Base-by-base conservation (phyloP, 2,797 vertebrate species). In the Manis javanica region DNA sequence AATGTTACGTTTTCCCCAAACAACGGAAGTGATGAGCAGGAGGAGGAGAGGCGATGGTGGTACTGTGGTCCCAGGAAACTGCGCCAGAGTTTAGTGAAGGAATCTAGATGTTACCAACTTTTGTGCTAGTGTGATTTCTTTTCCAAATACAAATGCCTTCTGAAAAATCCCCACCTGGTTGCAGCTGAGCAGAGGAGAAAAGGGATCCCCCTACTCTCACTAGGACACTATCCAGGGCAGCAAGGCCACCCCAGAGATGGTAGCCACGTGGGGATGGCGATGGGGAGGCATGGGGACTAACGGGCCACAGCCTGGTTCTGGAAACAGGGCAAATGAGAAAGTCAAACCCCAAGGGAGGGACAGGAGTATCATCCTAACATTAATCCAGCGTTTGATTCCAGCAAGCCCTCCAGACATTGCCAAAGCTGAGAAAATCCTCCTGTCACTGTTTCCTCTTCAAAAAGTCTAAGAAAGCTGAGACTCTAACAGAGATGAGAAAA, bases 401-500 rank as follows among this genome's bases (percentile, higher is more conserved):
- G 71, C 15, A 85, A 82, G 57, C 16, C 79, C 59, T 29, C 74
- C 18, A 7, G 29, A 64, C 2, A 0, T 39, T 29, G 34, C 63
- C 68, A 59, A 71, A 53, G n/a, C 51, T 8, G 37, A 85, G 86
- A 55, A 90, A 86, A 78, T 26, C 42, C 51, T 57, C 61, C 39
- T 26, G 37, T 46, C n/a, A 13, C 29, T 7, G 3, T 55, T 39
- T 68, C 69, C 69, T 59, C 77, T 23, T 77, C 71, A 61, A 83
- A 51, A 89, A 66, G 31, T 42, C 83, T 51, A 53, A 93, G 57
- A 69, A 94, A 69, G 74, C 12, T 34, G 57, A 79, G 72, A 69
- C 6, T 10, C 3, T 37, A 49, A 26, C 24, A 68, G 57, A 89
- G 29, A 29, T 37, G 68, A 93, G 82, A 75, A 68, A 57, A 72